Evolutionary conservation across 2,113 vertebrate genomes (phyloP).

Genomic region (Empidonax alnorum): DNA sequence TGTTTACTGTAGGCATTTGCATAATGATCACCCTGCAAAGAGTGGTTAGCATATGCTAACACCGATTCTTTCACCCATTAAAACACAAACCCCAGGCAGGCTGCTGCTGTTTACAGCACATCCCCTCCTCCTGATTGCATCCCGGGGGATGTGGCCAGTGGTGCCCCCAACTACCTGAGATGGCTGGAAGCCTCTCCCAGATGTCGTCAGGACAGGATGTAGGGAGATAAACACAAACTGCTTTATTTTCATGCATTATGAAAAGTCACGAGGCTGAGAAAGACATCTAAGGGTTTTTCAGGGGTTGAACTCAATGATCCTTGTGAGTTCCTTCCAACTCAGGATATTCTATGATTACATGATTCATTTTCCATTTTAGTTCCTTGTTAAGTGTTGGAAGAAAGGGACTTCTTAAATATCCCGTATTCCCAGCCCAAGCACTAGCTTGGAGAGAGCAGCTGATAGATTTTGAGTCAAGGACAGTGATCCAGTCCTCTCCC

Average conservation of each 20-base stretch:
- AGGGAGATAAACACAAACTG: background rate
- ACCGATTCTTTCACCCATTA: conserved; percentile 17
- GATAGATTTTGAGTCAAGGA: background rate
- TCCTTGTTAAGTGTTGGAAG: background rate
- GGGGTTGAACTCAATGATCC: background rate
- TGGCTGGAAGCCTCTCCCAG: background rate
- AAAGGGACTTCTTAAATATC: background rate
- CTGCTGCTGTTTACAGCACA: background rate
- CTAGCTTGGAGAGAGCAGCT: background rate
- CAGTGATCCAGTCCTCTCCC: background rate
- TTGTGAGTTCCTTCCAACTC: background rate
- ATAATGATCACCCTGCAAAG: conserved; percentile 53
- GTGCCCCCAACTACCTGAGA: background rate
- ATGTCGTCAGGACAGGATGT: background rate
- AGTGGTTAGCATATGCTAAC: conserved; percentile 65
- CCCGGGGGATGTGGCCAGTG: background rate
- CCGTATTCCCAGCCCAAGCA: background rate
- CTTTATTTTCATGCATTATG: background rate
- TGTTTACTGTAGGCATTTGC: conserved; percentile 68
- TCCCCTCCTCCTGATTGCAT: conserved; percentile 21
- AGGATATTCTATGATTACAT: background rate
- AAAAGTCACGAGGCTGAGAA: background rate
- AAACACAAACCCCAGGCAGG: background rate
- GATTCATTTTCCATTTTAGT: background rate
- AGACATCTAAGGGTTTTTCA: background rate